Base-by-base conservation (phyloP, 2,797 vertebrate genomes). In the Leucoraja ocellata region DNA sequence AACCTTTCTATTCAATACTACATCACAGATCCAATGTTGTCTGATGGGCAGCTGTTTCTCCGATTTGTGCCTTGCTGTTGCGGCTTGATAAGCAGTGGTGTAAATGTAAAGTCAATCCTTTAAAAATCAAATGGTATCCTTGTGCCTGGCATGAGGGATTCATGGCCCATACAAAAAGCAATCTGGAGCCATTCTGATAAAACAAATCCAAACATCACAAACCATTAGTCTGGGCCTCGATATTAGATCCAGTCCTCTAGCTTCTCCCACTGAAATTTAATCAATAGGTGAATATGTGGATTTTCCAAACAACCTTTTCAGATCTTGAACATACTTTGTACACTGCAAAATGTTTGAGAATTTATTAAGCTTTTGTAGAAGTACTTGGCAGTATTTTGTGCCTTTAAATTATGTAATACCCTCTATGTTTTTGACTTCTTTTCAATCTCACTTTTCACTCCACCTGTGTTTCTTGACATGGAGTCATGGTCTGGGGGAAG, bases 91-190 rank as follows among this genome's bases (percentile, higher is more conserved):
- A 73, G 68, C 21, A 39, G 8, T 10, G 36, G 23, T 74, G 36
- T 74, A 21, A 91, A 88, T 73, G 25, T 91, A 39, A 73, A 73
- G n/a, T 10, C 32, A 91, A 36, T 39, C 73, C 3, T 91, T 88
- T n/a, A 68, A 88, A 86, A 65, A 65, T 39, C 74, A 91, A 91
- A 46, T 91, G 65, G 65, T 39, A 91, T 91, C 8, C 88, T 58
- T 71, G 90, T 68, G 32, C 88, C 23, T 39, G n/a, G 36, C 58
- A 21, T 21, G 21, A 21, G 61, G 18, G 14, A 88, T 65, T 88
- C 63, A 46, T 91, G 68, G 28, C 65, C 65, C 21, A 28, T 91
- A 73, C 73, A 46, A 74, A 28, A 71, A 4, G 21, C 9, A 91
- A 74, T 91, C 90, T 91, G 90, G 68, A 54, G 18, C 74, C 1